Evolutionary conservation across 2,888 invertebrate genomes (phyloP), one percentile per base, ranked within the genome.

Genomic region (Mechanitis messenoides): DNA sequence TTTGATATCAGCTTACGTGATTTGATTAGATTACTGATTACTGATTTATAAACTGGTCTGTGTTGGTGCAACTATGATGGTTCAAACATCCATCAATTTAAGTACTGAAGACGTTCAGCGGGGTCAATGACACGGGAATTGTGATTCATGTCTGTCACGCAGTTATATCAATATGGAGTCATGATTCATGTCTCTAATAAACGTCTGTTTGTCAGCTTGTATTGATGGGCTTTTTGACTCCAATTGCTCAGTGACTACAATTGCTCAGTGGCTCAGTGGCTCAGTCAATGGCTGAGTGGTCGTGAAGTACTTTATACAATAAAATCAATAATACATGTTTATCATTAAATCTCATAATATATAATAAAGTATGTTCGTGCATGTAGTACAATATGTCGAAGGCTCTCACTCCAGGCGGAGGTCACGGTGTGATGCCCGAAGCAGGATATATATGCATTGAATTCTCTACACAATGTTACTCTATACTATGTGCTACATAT

Each of bases 131-230:
- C 63, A 67, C 69, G 67, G 60, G 70, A 81, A 82, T 82, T 81
- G 82, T 81, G 81, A 80, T 79, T 81, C 80, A 81, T 81, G 74
- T 66, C 60, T 67, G 74, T 76, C 75, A 74, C 63, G 50, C 50
- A 53, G 47, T 66, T 59, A 59, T 64, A 62, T 69, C 66, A 69
- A 68, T 69, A 65, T 72, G 73, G 71, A 72, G 50, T 62, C 64
- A 61, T 81, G 80, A 80, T 80, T 79, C 79, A 81, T 75, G 74
- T 63, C 66, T 67, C 72, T 74, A 77, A 79, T 79, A 73, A 74
- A 73, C 68, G 74, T 73, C 72, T 68, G 76, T 76, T 74, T 75
- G 78, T 80, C 80, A 74, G 74, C 70, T 71, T 67, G 69, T 72
- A 74, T 72, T 73, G 73, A 75, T 73, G 72, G 71, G 71, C 67